Conservation (phyloP, 2,888 invertebrate genomes). For the Pammene aurita region DNA sequence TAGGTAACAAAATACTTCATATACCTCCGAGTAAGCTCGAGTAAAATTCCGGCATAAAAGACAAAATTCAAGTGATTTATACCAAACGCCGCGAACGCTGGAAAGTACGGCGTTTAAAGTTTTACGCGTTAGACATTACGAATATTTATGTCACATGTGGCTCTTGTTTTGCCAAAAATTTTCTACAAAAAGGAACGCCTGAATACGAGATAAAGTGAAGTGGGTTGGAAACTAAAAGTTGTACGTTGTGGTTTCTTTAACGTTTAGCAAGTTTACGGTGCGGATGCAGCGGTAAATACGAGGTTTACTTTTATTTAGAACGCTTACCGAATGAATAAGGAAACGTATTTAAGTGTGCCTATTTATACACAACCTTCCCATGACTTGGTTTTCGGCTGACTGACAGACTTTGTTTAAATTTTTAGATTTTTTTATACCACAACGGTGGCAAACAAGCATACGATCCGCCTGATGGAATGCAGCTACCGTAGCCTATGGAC, state of each 20-base stretch:
- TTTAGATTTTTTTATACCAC: no score
- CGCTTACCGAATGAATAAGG: not conserved
- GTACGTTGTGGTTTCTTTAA: conserved; percentile 28
- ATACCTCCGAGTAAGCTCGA: conserved; percentile 25
- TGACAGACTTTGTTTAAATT: no score
- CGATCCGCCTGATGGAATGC: no score
- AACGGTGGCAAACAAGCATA: no score
- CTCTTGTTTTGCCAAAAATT: conserved; percentile 59
- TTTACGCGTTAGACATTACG: conserved; percentile 47
- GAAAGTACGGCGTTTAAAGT: conserved; percentile 45
- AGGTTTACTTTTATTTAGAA: not conserved
- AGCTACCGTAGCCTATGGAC: no score
- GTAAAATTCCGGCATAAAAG: conserved; percentile 35
- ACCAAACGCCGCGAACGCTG: conserved; percentile 43
- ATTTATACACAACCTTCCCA: no score
- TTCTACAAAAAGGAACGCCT: conserved; percentile 43
- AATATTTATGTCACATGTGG: conserved; percentile 41
- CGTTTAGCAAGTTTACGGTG: conserved; percentile 24
- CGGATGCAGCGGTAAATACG: conserved; percentile 9
- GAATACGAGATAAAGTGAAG: conserved; percentile 35
- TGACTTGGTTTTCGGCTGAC: no score
- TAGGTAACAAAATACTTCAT: conserved; percentile 36
- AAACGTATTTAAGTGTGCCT: no score
- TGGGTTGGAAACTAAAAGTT: conserved; percentile 33
- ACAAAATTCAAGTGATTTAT: conserved; percentile 41